Conservation (phyloP, 2,113 vertebrate species). For the Microtus richardsoni region DNA sequence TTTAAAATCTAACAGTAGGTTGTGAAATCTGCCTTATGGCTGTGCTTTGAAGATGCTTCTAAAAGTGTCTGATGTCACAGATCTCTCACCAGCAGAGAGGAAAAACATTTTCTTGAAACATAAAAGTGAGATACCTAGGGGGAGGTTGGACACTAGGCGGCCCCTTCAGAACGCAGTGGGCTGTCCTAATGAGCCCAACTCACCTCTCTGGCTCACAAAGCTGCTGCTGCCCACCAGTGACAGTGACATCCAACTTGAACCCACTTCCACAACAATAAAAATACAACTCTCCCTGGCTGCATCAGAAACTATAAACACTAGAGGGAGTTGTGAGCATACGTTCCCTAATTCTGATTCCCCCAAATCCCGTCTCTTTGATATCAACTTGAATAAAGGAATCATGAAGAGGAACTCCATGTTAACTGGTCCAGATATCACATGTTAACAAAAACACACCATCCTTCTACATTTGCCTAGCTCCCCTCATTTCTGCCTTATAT, state of each 20-base stretch:
- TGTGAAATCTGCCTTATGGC: neutral
- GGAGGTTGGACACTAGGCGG: neutral
- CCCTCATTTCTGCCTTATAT: neutral
- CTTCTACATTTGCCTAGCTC: neutral
- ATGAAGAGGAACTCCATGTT: neutral
- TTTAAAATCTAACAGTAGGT: neutral
- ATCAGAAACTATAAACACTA: conserved; percentile 63
- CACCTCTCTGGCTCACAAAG: neutral
- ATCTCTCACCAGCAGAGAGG: neutral
- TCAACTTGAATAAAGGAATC: neutral
- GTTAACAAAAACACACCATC: neutral
- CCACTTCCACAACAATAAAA: neutral
- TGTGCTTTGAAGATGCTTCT: neutral
- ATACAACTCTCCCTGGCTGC: neutral
- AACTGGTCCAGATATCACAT: conserved; percentile 86
- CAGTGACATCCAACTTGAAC: neutral
- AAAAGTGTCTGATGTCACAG: neutral
- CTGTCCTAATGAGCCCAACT: neutral
- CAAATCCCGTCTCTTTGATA: neutral
- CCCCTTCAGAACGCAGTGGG: neutral
- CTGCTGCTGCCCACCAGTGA: neutral
- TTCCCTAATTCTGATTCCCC: neutral
- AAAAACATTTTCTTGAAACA: neutral
- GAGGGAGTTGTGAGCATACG: conserved; percentile 79
- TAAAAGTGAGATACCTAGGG: neutral